phyloP scores from a whole-genome alignment of 2,888 invertebrate genomes.

The Eulithis prunata region DNA sequence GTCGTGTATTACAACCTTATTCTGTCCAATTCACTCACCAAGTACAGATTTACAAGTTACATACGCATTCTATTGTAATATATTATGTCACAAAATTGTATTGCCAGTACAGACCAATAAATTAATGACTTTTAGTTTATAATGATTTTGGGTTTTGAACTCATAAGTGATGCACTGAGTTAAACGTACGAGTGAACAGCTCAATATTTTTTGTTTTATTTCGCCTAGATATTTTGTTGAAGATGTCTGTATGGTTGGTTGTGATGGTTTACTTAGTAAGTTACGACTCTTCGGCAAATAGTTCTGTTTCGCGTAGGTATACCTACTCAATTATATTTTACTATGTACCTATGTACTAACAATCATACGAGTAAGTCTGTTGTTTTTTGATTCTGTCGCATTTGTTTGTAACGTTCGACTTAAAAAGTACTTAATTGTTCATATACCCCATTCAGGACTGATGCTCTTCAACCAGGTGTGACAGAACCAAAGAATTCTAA shows the following conservation, averaged over 20 bases:
- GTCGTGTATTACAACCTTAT: slow-evolving; percentile 70
- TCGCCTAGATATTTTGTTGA: slow-evolving; percentile 73
- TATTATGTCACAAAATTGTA: slow-evolving; percentile 75
- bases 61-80: slow-evolving; percentile 70
- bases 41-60: slow-evolving; percentile 77
- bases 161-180: slow-evolving; percentile 69
- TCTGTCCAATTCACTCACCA: slow-evolving; percentile 78
- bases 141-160: slow-evolving; percentile 69
- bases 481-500: slow-evolving; percentile 52
- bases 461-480: slow-evolving; percentile 40
- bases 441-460: slow-evolving; percentile 51
- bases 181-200: slow-evolving; percentile 67
- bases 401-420: slow-evolving; percentile 53
- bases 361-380: slow-evolving; percentile 47
- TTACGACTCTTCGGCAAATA: slow-evolving; percentile 74
- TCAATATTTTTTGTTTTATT: slow-evolving; percentile 72
- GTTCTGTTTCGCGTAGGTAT: slow-evolving; percentile 65
- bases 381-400: slow-evolving; percentile 54
- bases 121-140: slow-evolving; percentile 71
- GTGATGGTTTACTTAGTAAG: slow-evolving; percentile 84
- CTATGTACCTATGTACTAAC: slow-evolving; percentile 66
- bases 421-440: slow-evolving; percentile 60
- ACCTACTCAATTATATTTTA: slow-evolving; percentile 61
- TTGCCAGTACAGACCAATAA: slow-evolving; percentile 77
- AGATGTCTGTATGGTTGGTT: slow-evolving; percentile 83